Evolutionary conservation across 2,797 vertebrate genomes (phyloP).

Genomic region (Paramormyrops hopkinsi): DNA sequence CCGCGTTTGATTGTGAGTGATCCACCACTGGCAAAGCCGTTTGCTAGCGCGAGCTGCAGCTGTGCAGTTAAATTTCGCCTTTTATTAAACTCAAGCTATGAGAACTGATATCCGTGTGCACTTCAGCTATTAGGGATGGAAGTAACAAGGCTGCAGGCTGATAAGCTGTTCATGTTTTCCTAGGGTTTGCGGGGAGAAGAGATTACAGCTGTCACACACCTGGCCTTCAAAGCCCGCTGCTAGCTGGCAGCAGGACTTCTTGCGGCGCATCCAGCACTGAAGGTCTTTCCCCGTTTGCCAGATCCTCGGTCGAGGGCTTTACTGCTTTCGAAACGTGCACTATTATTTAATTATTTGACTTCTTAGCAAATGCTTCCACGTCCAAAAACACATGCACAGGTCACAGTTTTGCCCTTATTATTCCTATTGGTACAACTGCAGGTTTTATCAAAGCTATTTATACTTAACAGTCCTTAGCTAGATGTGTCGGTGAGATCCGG

Average conservation of each 20-base stretch:
- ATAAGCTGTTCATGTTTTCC: background rate
- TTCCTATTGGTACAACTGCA: background rate
- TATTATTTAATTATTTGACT: background rate
- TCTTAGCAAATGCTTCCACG: background rate
- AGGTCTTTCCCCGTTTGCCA: background rate
- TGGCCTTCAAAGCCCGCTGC: background rate
- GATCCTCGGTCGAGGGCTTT: background rate
- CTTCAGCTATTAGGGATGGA: background rate
- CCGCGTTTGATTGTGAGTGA: background rate
- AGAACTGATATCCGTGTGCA: background rate
- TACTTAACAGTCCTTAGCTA: background rate
- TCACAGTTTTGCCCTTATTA: background rate
- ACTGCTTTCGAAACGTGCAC: background rate
- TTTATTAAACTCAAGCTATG: background rate
- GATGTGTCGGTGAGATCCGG: background rate
- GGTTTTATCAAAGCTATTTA: background rate
- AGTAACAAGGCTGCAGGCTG: background rate
- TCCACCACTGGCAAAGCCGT: background rate
- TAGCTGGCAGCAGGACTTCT: background rate
- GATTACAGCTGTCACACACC: constrained; percentile 12
- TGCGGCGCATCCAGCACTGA: background rate
- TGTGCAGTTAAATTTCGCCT: background rate
- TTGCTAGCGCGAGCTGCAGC: background rate
- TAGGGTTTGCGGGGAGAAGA: background rate
- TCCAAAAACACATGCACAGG: background rate